Evolutionary conservation across 2,888 invertebrate species (phyloP), one percentile per base, ranked within the genome.

Genomic region (Orchesella flavescens): DNA sequence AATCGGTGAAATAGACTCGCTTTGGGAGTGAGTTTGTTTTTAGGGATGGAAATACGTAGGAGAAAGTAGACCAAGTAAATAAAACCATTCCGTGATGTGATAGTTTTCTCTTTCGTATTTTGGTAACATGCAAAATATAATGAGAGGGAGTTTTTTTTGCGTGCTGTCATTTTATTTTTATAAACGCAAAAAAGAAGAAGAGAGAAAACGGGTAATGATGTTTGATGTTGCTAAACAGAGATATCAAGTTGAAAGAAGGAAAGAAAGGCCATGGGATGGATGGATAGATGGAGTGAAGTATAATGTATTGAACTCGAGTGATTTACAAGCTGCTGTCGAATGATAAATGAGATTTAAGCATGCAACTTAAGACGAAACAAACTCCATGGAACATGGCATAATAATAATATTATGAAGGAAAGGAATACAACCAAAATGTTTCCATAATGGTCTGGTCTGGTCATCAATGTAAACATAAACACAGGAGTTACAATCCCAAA

Each of bases 341-440:
- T 74, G 75, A 75, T 66, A 15, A n/a, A 75, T 65, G 75, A 44
- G 49, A 55, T 43, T 75, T 44, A 44, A 17, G 19, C 75, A 75
- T 66, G 75, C 75, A 46, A 75, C 65, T 61, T 10, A 15, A 53
- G 53, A 53, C 53, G 2, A 53, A 53, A 2, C 4, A 34, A 34
- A 34, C 34, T 34, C 2, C 34, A 34, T n/a, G n/a, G 7, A 34
- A 34, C 2, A 4, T 34, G 34, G 7, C 34, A 34, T 34, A 34
- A 34, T 34, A 34, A 34, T 34, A 34, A 4, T 34, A 34, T 34
- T 34, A 34, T 34, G 34, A 34, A 2, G 34, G 34, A 34, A 34
- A 7, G 2, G 34, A 4, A 34, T 34, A 2, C 34, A 34, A 34
- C 7, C 7, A 2, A 34, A 4, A 7, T 34, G 34, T 4, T 4